Evolutionary conservation across 2,888 invertebrate genomes (phyloP), one percentile per base, ranked within the genome.

Genomic region (Cosmia pyralina): DNA sequence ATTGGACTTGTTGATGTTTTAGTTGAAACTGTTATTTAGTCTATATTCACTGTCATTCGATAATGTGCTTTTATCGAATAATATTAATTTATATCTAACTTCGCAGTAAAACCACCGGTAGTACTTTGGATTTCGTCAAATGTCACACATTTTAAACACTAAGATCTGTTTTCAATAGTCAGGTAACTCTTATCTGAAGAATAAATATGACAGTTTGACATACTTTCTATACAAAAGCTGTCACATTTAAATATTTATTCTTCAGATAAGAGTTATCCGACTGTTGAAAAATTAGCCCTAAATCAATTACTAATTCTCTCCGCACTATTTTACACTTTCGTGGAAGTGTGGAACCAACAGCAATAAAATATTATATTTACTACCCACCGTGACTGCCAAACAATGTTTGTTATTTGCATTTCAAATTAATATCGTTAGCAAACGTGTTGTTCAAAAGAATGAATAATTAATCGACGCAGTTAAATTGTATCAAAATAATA

Each of bases 391-490:
- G 48, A n/a, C 55, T 34, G 7, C 19, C n/a, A 62, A 48, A 62
- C 59, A 28, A 59, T 50, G 66, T 64, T 34, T 64, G 28, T 38
- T n/a, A 64, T 73, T 79, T 59, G 48, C 38, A 57, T 77, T 68
- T 58, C 44, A 64, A 79, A 73, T 63, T 34, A 58, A 52, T 52
- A 57, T 57, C 6, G 57, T 52, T 34, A 66, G 13, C 41, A 55
- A 67, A 76, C 41, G 60, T 62, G 44, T 62, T 6, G 17, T 60
- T 38, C 17, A 41, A 50, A 75, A 28, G 4, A 65, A 58, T 75
- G 8, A 65, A 75, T 75, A 64, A 44, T 6, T 57, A 46, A 60
- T 50, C 34, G n/a, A n/a, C n/a, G 28, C 15, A 17, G n/a, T 44
- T n/a, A 2, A 28, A 64, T 53, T 48, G 15, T 5, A 22, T 52